A percentile compares a stretch with the other conserved stretches of the same genome.
Conservation (phyloP, 2,797 vertebrate species). For the Gobio occitaniae region DNA sequence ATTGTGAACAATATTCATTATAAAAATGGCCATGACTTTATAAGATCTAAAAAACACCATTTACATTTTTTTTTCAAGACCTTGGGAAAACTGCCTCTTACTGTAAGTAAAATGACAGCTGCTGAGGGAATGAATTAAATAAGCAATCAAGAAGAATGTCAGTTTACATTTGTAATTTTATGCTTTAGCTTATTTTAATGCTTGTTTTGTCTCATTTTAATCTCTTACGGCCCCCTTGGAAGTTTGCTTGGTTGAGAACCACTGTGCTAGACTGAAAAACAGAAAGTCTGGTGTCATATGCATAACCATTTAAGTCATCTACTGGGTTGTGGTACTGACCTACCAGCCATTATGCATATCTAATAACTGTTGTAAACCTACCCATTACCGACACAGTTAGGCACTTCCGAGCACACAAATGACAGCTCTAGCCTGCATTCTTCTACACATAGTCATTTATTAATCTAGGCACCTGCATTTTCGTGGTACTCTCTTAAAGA, state of each 20-base stretch:
- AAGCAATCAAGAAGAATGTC: background rate
- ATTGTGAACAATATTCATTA: background rate
- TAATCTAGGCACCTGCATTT: constrained; percentile 40
- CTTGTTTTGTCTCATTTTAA: background rate
- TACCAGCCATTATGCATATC: background rate
- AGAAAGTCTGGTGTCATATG: background rate
- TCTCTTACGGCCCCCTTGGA: background rate
- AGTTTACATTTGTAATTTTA: background rate
- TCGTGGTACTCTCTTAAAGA: constrained; percentile 12
- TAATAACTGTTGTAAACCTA: background rate
- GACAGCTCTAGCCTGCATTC: constrained; percentile 34
- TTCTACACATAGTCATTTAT: constrained; percentile 38
- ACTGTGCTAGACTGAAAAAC: background rate
- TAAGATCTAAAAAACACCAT: background rate
- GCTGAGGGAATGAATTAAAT: background rate
- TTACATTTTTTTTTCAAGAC: background rate
- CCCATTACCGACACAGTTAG: background rate
- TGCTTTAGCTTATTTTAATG: background rate
- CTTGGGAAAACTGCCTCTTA: background rate
- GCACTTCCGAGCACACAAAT: background rate
- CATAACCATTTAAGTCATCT: background rate
- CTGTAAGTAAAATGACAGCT: background rate
- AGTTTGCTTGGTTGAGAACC: background rate
- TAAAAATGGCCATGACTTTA: background rate
- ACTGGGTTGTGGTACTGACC: constrained; percentile 2